Percentiles rank a stretch among this genome's conserved stretches.
Evolutionary conservation across 2,113 vertebrate species (phyloP).

Genomic region (Lipophrys pholis): DNA sequence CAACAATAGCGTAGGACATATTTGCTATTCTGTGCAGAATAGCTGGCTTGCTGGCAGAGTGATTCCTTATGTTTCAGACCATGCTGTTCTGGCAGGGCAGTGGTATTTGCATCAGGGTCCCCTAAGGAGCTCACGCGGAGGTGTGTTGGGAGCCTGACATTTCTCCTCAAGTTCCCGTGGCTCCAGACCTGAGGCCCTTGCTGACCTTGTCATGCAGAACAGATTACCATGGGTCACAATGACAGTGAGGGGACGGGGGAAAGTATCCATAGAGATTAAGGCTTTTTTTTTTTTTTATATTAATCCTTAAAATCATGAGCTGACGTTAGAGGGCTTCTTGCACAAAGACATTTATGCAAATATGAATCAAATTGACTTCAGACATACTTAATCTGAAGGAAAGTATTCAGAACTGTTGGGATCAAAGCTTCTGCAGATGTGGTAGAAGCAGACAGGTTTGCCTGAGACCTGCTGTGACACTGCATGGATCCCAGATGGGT

Average conservation of each 20-base stretch:
- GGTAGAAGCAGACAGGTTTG: conserved; percentile 37
- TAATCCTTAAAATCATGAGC: conserved; percentile 37
- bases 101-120: conserved; percentile 72
- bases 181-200: conserved; percentile 58
- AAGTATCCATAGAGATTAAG: conserved; percentile 48
- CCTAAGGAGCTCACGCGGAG: conserved; percentile 65
- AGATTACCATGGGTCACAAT: conserved; percentile 56
- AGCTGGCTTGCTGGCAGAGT: conserved; percentile 33
- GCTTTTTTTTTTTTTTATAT: background rate
- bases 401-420: conserved; percentile 18
- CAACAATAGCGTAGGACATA: background rate
- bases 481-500: conserved; percentile 41
- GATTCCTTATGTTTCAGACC: conserved; percentile 57
- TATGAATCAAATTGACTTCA: conserved; percentile 14
- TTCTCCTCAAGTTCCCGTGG: conserved; percentile 62
- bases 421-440: conserved; percentile 60
- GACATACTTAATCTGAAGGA: conserved; percentile 20
- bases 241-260: conserved; percentile 40
- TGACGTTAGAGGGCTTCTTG: conserved; percentile 21
- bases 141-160: conserved; percentile 76
- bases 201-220: conserved; percentile 69
- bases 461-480: conserved; percentile 45
- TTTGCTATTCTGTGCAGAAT: conserved; percentile 17
- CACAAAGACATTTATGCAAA: conserved; percentile 15
- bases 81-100: conserved; percentile 57